Evolutionary conservation across 2,797 vertebrate genomes (phyloP), one percentile per base, ranked within the genome.

Genomic region (Coluber constrictor): DNA sequence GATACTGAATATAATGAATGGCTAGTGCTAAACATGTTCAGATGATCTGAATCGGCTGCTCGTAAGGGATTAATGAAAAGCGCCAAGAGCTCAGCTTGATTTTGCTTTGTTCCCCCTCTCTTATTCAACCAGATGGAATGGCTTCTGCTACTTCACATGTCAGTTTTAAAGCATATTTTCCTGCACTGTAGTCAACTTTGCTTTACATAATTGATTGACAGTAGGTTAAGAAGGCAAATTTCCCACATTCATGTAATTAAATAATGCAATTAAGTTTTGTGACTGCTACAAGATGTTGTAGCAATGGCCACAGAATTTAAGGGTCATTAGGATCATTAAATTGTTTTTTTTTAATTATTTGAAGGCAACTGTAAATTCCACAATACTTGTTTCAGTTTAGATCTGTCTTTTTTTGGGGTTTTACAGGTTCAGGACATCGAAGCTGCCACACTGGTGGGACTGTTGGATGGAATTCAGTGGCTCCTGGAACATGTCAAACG

Each of bases 381-480:
- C 51, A 29, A 47, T 89, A 61, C 2, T 83, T 47, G 16, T 74
- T 92, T 51, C 25, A 56, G 2, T 74, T 55, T 54, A 11, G 93
- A 59, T 23, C 6, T 60, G 54, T 13, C 92, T 27, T 91, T 57
- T 37, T 89, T 60, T 90, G 59, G 15, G 60, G 88, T 86, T 94
- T 93, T 95, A 61, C 96, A 99, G 99, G 98, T 99, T n/a, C 99
- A 99, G 94, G 98, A 99, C 87, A 97, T 97, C 4, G 98, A 98
- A 43, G 98, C 98, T 92, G 98, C 98, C 95, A 98, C 98, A 43
- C 97, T 99, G 43, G 95, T 94, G 18, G 99, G 99, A 29, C 97
- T 99, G 95, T 94, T 98, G 93, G 98, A 97, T 94, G 99, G 99
- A 61, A 97, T 99, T 94, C 97, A 98, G 29, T 99, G 99, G 99